phyloP scores from a whole-genome alignment of 23 tunicate species.

The Corella eumyota region DNA sequence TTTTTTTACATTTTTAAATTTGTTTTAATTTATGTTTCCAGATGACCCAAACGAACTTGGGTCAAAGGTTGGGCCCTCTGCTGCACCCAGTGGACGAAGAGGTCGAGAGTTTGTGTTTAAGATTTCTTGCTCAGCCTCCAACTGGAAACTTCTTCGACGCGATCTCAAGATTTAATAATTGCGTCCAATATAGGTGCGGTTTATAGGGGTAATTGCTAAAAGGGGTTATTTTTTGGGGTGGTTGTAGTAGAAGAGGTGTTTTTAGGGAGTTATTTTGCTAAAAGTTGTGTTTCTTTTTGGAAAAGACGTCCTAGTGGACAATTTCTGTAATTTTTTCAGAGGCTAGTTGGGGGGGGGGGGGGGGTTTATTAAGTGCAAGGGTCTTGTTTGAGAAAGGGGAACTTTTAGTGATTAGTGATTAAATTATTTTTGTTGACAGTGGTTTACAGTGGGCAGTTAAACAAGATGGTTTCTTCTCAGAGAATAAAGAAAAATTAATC shows the following conservation, averaged over 20 bases:
- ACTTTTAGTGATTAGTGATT: no score
- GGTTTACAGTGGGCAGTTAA: constrained; percentile 94
- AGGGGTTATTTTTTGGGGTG: background rate
- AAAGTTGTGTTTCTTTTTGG: no score
- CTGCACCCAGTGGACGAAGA: constrained; percentile 83
- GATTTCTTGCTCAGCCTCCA: constrained; percentile 66
- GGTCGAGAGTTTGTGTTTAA: constrained; percentile 78
- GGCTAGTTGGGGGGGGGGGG: no score
- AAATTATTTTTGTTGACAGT: constrained; percentile 21
- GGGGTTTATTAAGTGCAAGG: no score
- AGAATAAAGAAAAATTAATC: constrained; percentile 96
- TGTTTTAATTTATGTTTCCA: constrained; percentile 2
- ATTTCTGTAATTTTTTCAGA: no score
- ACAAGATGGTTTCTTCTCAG: constrained; percentile 93
- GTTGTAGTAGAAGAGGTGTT: no score
- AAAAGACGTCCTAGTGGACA: no score
- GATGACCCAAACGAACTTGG: constrained; percentile 61
- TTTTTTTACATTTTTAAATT: background rate
- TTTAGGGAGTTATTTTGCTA: no score
- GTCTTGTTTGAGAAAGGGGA: no score
- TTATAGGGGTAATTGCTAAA: background rate
- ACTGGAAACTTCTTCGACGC: constrained; percentile 74
- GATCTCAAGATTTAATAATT: constrained; percentile 71
- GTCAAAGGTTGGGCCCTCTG: constrained; percentile 68
- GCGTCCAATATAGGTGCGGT: constrained; percentile 93